phyloP scores from a whole-genome alignment of 1,140 invertebrate genomes.

The Neotoxoptera formosana region DNA sequence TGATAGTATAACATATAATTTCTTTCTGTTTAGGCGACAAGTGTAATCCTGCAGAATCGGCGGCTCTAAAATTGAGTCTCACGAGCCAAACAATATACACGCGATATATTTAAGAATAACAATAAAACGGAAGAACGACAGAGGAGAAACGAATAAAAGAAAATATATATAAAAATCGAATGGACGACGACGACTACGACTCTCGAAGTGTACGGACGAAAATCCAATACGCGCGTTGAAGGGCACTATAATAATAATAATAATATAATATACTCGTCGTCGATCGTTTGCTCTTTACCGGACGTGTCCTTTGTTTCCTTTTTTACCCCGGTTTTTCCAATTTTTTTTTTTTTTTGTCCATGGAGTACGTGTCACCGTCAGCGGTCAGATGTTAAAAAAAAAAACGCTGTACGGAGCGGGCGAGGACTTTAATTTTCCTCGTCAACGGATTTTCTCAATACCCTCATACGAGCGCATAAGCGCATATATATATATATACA shows the following conservation, averaged over 20 bases:
- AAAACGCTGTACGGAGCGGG: conserved; percentile 13
- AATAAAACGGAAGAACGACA: not conserved
- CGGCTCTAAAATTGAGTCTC: not conserved
- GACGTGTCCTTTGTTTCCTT: conserved; percentile 46
- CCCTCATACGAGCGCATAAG: not conserved
- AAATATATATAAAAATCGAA: conserved; percentile 26
- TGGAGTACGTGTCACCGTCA: conserved; percentile 55
- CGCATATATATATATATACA: not conserved
- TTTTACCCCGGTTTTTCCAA: not conserved
- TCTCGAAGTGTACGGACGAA: not conserved
- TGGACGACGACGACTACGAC: not conserved
- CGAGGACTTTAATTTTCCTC: conserved; percentile 58
- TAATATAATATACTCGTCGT: conserved; percentile 3
- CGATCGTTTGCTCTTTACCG: conserved; percentile 51
- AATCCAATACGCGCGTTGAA: conserved; percentile 32
- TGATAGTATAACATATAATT: too few relatives aligned
- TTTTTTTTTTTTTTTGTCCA: conserved; percentile 32
- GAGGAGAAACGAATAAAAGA: not conserved
- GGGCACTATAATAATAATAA: not conserved
- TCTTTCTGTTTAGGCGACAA: not conserved
- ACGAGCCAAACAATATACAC: not conserved
- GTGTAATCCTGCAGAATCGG: not conserved
- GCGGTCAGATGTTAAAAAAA: conserved; percentile 49
- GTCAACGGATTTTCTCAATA: conserved; percentile 54
- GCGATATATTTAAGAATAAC: not conserved